Percentiles rank a stretch among this genome's conserved stretches.
These are phyloP conservation scores for Entelurus aequoreus DNA, from an alignment of 2,113 vertebrate genomes.

Conservation along the genomic window DNA sequence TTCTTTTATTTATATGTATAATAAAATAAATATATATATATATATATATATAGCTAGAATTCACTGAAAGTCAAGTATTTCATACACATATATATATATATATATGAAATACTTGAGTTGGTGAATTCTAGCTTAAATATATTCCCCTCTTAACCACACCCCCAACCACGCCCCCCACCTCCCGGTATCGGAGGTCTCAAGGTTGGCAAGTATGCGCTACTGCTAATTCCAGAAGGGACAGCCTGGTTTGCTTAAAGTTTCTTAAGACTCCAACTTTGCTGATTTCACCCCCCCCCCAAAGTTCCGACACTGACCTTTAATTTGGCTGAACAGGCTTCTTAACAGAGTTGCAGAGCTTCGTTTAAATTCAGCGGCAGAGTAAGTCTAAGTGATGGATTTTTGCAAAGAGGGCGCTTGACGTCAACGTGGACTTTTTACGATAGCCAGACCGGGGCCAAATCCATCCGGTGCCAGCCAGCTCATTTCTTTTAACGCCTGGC, in stretches of 20 bases:
- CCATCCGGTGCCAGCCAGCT: slow-evolving; percentile 11
- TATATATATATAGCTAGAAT: too few relatives aligned
- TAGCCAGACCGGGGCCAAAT: slow-evolving; percentile 10
- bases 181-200: too few relatives aligned
- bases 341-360: not conserved
- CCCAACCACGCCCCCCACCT: too few relatives aligned
- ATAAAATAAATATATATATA: too few relatives aligned
- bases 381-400: not conserved
- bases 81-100: too few relatives aligned
- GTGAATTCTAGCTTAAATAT: too few relatives aligned
- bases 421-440: slow-evolving; percentile 24
- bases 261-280: not conserved
- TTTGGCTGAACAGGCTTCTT: not conserved
- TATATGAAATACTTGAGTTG: too few relatives aligned
- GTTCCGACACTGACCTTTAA: not conserved
- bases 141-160: too few relatives aligned
- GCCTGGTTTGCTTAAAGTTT: not conserved
- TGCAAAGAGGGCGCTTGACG: slow-evolving; percentile 5
- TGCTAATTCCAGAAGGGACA: too few relatives aligned
- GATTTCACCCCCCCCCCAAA: not conserved
- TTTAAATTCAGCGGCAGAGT: not conserved
- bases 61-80: too few relatives aligned
- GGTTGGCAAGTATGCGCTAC: too few relatives aligned
- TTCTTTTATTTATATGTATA: too few relatives aligned
- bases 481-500: slow-evolving; percentile 22